Base-by-base conservation (phyloP, 2,797 vertebrate species). In the Sebastolobus altivelis region DNA sequence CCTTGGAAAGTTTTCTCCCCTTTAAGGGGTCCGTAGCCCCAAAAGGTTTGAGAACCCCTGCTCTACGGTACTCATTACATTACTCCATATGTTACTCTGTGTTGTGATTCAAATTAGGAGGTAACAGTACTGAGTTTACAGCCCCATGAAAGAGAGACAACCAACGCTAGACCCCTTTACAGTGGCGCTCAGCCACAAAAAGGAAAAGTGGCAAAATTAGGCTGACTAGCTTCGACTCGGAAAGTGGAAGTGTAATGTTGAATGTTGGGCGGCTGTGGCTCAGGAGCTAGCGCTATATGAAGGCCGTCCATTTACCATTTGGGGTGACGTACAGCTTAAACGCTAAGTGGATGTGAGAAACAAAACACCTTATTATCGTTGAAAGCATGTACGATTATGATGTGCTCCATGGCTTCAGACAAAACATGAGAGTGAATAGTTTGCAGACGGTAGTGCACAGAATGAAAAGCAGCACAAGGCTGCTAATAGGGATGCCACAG, bases 381-480 rank as follows among this genome's bases (percentile, higher is more conserved):
- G n/a, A 52, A 31, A 22, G 40, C 14, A 58, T 54, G 35, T 58
- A 14, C 4, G 8, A 59, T 63, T 63, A 13, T 40, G 40, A 46
- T 14, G 11, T 25, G 18, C 27, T 60, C 4, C 31, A 31, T 40
- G 9, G 7, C 29, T 65, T 31, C 61, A 33, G 29, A 72, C 52
- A 27, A 72, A 60, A 22, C 56, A 60, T 5, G 3, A 2, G 59
- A 35, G 25, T 7, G 18, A 52, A 66, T 11, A 52, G 59, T 67
- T 75, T 63, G 31, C 27, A 25, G 4, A 35, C 2, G 29, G 18
- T 38, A 22, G 25, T 8, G 52, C 60, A 18, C 59, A 29, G 71
- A 71, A 49, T 14, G n/a, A 52, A 60, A 16, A 75, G 37, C 16
- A 68, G 29, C 68, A 72, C 49, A 62, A 68, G 29, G 49, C 33